Percentiles rank a stretch among this genome's conserved stretches.
These are phyloP conservation scores for Tursiops truncatus DNA, from an alignment of 2,113 vertebrate species.

Conservation along the genomic window DNA sequence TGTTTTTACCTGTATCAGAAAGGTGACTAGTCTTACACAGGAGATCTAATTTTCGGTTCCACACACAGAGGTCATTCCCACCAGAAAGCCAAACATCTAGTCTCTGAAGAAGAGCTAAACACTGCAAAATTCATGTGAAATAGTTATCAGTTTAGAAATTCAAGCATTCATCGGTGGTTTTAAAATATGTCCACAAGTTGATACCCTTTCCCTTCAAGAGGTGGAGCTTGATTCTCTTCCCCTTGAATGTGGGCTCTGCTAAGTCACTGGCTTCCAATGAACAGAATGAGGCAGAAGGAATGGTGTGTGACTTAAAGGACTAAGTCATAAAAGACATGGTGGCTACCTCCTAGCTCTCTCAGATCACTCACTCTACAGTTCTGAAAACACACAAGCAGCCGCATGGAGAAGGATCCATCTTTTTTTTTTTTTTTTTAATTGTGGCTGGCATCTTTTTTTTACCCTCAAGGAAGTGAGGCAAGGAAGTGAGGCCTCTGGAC, in stretches of 20 bases:
- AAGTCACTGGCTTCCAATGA: not conserved
- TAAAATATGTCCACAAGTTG: not conserved
- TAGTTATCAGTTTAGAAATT: conserved; percentile 19
- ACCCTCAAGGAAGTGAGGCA: too few species aligned
- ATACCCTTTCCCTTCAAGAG: not conserved
- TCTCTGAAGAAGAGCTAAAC: conserved; percentile 91
- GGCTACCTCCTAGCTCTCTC: not conserved
- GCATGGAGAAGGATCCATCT: not conserved
- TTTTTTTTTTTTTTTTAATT: too few species aligned
- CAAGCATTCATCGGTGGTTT: not conserved
- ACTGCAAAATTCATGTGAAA: conserved; percentile 85
- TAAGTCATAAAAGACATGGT: not conserved
- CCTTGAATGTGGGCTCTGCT: not conserved
- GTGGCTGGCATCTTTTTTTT: too few species aligned
- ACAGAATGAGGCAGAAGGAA: not conserved
- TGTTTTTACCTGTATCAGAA: conserved; percentile 91
- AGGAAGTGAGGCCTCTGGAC: not conserved
- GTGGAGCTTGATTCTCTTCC: not conserved
- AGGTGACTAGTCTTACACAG: conserved; percentile 90
- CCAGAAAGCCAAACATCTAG: conserved; percentile 93
- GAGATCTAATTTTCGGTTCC: conserved; percentile 92
- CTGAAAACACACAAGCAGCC: not conserved
- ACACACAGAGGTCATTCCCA: conserved; percentile 93
- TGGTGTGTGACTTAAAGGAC: not conserved
- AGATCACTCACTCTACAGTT: not conserved